phyloP scores from a whole-genome alignment of 1,140 invertebrate species.

The Diplogasteroides magnus region DNA sequence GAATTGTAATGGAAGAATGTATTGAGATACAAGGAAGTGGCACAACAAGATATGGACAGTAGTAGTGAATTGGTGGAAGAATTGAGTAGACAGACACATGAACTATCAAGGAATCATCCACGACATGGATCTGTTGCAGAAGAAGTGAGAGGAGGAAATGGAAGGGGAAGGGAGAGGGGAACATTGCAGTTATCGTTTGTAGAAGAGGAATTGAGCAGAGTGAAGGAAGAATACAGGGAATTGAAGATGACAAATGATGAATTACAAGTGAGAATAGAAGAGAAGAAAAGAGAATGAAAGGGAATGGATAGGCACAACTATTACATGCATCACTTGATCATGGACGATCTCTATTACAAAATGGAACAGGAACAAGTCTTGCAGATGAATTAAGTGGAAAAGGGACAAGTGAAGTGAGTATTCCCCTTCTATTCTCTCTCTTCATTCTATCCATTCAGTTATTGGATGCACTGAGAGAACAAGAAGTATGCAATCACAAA shows the following conservation, averaged over 20 bases:
- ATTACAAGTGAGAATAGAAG: constrained; percentile 18
- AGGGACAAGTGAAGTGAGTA: constrained; percentile 23
- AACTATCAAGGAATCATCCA: constrained; percentile 9
- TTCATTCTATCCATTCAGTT: constrained; percentile 32
- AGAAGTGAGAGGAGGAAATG: background rate
- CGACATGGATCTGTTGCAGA: background rate
- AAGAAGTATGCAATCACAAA: constrained; percentile 39
- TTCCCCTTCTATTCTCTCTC: background rate
- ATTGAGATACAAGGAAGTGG: constrained; percentile 28
- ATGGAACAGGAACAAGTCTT: constrained; percentile 24
- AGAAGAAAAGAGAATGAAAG: too few relatives aligned
- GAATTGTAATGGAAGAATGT: constrained; percentile 4
- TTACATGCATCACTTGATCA: constrained; percentile 28
- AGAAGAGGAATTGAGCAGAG: background rate
- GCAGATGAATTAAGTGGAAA: constrained; percentile 38
- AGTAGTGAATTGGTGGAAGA: constrained; percentile 35
- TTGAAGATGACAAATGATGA: constrained; percentile 15
- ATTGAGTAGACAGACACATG: constrained; percentile 20
- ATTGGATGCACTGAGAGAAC: constrained; percentile 37
- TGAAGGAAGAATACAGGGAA: constrained; percentile 19
- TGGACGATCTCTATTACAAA: constrained; percentile 23
- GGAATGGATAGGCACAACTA: constrained; percentile 34
- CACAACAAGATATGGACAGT: constrained; percentile 36
- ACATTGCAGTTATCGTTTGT: background rate
- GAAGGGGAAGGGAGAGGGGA: background rate